These are phyloP conservation scores for Phaethon lepturus DNA, from an alignment of 2,113 vertebrate species.

Conservation along the genomic window DNA sequence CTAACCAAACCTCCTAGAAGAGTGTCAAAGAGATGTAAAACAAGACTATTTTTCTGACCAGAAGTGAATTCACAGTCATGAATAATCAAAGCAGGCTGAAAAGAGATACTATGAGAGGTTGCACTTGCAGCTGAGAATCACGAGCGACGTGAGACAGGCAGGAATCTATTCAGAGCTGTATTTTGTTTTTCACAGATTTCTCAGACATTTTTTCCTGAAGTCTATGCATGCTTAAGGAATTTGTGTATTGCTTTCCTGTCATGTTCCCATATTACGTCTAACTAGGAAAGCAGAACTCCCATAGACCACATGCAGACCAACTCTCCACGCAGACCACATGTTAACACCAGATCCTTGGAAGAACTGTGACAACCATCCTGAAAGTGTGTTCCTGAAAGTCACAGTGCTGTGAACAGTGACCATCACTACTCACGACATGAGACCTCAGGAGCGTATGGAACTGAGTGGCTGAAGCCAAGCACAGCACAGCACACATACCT, in stretches of 20 bases:
- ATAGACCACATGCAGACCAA: not conserved
- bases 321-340: not conserved
- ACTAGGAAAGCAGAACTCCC: not conserved
- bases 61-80: not conserved
- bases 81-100: not conserved
- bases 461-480: not conserved
- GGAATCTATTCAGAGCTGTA: not conserved
- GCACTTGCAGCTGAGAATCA: not conserved
- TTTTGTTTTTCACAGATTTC: not conserved
- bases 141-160: not conserved
- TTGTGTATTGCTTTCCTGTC: not conserved
- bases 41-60: not conserved
- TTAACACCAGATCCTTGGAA: not conserved
- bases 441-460: not conserved
- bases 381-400: not conserved
- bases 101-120: not conserved
- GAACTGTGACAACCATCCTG: not conserved
- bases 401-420: not conserved
- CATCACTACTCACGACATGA: not conserved
- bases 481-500: not conserved
- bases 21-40: not conserved
- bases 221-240: not conserved
- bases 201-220: not conserved
- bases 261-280: not conserved
- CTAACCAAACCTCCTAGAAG: not conserved